Evolutionary conservation across 2,113 vertebrate species (phyloP), one percentile per base, ranked within the genome.

Genomic region (Anseranas semipalmata): DNA sequence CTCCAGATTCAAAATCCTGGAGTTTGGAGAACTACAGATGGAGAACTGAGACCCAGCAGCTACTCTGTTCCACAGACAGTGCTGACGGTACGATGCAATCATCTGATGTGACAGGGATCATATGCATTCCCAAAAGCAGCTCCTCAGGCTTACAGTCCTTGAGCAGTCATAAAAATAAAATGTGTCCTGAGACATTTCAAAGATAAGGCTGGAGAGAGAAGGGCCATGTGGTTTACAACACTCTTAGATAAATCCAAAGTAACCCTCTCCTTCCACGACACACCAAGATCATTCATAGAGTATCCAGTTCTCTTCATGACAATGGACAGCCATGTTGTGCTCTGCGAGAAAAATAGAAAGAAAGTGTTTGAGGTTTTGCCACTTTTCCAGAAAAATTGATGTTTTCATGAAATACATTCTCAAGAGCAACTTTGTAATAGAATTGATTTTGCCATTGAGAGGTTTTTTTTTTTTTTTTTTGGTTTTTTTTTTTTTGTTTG

Each of bases 131-230:
- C 90, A 75, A 95, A 96, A 93, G 89, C 94, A 91, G 58, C 53
- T 94, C 89, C 84, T 89, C 1, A 0, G 77, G 95, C 92, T 93
- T 77, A 62, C 24, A 87, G 90, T 96, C 94, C 94, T 95, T 43
- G 56, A 92, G 66, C 84, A 97, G 86, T 43, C 86, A 85, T 93
- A 95, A 96, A 97, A 95, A 92, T 94, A 86, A 93, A 90, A 90
- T 73, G 58, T 73, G 77, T 89, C 86, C 39, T 43, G 92, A 95
- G 94, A 73, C 70, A 39, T 96, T 95, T 96, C 89, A 93, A 87
- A 92, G 89, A 85, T 95, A 96, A 95, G 80, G 86, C 41, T 89
- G 71, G 53, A 91, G 89, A 90, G 73, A 89, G 74, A 72, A 73
- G 80, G 74, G 92, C 89, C 91, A 91, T 87, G 88, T 92, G 90